phyloP scores from a whole-genome alignment of 1,140 invertebrate species.

The Diprion similis region DNA sequence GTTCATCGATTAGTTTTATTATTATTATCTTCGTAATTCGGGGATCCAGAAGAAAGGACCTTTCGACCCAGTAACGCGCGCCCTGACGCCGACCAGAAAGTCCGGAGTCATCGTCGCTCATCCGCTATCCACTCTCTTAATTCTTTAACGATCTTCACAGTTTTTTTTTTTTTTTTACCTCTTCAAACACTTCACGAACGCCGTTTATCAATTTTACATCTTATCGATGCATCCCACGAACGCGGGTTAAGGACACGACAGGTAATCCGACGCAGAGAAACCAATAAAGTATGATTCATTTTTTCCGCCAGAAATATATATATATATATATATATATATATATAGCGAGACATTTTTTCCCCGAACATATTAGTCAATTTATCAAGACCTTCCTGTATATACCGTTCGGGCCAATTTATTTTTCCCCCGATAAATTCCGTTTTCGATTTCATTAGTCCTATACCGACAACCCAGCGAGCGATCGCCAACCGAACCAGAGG shows the following conservation, averaged over 20 bases:
- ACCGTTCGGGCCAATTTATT: slow-evolving; percentile 48
- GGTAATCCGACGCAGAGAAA: slow-evolving; percentile 13
- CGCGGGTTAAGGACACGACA: not conserved
- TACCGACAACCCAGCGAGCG: slow-evolving; percentile 28
- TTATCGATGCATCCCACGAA: not conserved
- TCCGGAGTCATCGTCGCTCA: too few species aligned
- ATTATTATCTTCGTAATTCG: not conserved
- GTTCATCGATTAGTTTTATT: slow-evolving; percentile 6
- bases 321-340: too few species aligned
- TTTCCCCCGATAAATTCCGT: slow-evolving; percentile 53
- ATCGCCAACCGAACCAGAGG: not conserved
- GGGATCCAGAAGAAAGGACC: not conserved
- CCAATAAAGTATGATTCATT: slow-evolving; percentile 33
- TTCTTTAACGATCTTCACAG: too few species aligned
- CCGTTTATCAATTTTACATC: not conserved
- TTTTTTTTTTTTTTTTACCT: too few species aligned
- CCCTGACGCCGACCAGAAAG: too few species aligned
- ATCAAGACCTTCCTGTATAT: slow-evolving; percentile 31
- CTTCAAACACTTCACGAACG: too few species aligned
- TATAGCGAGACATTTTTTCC: slow-evolving; percentile 27
- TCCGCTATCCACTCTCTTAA: too few species aligned
- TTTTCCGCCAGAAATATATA: slow-evolving; percentile 21
- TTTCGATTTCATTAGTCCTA: slow-evolving; percentile 56
- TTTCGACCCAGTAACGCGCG: too few species aligned
- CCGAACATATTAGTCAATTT: slow-evolving; percentile 38